Conservation (phyloP, 2,113 vertebrate genomes). For the Anoura caudifer region DNA sequence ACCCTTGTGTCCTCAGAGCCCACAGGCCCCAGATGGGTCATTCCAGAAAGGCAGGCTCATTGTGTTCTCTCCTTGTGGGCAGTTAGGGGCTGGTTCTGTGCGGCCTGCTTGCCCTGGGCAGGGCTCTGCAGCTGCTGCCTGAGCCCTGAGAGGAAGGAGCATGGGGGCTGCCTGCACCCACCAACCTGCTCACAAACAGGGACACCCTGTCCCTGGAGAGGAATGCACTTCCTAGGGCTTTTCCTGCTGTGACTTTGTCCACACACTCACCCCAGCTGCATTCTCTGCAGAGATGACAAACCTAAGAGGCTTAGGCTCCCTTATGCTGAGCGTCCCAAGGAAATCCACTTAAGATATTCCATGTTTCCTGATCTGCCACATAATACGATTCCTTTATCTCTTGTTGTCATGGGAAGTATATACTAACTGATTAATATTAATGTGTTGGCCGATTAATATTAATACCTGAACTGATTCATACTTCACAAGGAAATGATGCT, state of each 20-base stretch:
- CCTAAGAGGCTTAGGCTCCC: constrained; percentile 59
- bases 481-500: background rate
- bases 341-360: constrained; percentile 46
- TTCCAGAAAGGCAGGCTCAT: background rate
- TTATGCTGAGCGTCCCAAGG: background rate
- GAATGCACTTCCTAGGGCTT: background rate
- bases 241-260: background rate
- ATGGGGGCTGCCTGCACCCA: background rate
- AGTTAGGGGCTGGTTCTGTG: too few relatives aligned
- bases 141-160: background rate
- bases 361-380: constrained; percentile 1
- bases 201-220: background rate
- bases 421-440: constrained; percentile 67
- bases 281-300: background rate
- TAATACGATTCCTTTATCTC: constrained; percentile 56
- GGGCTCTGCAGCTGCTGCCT: too few relatives aligned
- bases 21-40: background rate
- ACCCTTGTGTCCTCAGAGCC: background rate
- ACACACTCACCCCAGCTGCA: background rate
- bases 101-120: background rate
- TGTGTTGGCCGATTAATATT: constrained; percentile 63
- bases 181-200: background rate
- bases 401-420: constrained; percentile 65
- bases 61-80: too few relatives aligned
- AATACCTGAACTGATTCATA: constrained; percentile 37